phyloP scores from a whole-genome alignment of 2,888 invertebrate genomes.

The Cyaniris semiargus region DNA sequence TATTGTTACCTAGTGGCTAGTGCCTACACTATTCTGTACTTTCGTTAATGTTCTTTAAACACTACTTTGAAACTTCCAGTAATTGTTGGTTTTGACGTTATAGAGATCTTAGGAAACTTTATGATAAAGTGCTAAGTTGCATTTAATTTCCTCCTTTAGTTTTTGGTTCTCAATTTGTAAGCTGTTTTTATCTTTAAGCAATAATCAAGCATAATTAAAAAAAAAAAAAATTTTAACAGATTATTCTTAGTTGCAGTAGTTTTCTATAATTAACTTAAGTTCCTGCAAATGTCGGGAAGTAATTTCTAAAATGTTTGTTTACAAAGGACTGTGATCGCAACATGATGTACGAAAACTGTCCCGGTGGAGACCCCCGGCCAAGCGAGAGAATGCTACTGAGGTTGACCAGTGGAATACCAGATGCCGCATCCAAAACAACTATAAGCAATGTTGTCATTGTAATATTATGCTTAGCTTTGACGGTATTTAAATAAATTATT shows the following conservation, averaged over 20 bases:
- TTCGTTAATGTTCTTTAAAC: constrained; percentile 5
- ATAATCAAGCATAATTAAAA: too few species aligned
- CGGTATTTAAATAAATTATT: neutral
- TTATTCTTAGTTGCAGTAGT: too few species aligned
- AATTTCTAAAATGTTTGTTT: constrained; percentile 15
- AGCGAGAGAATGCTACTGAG: constrained; percentile 47
- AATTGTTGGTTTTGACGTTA: neutral
- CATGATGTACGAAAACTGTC: constrained; percentile 62
- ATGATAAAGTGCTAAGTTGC: neutral
- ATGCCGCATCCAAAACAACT: neutral
- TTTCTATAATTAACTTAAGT: too few species aligned
- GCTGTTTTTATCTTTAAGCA: too few species aligned
- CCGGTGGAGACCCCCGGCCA: constrained; percentile 65
- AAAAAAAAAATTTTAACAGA: too few species aligned
- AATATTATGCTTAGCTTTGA: neutral
- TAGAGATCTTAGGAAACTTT: neutral
- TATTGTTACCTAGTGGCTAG: neutral
- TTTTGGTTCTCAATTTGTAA: too few species aligned
- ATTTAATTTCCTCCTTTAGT: neutral
- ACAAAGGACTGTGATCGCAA: constrained; percentile 62
- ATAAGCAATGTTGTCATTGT: neutral
- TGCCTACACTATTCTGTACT: neutral
- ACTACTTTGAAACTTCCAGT: neutral
- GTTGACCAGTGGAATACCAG: constrained; percentile 48
- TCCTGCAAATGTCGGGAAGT: neutral